These are phyloP conservation scores for Conopomorpha cramerella DNA, from an alignment of 1,140 invertebrate species.

Conservation along the genomic window DNA sequence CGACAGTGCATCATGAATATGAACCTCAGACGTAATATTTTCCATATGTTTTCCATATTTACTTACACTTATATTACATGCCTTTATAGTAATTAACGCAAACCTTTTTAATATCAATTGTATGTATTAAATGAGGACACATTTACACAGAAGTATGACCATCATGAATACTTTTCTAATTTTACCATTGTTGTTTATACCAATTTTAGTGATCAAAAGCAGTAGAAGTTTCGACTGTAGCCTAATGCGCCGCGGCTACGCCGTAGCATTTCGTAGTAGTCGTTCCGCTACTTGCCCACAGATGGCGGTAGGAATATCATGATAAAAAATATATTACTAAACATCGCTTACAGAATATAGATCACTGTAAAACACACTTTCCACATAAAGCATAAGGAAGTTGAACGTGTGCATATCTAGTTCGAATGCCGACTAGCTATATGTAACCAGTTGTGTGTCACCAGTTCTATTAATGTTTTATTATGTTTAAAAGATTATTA, in stretches of 20 bases:
- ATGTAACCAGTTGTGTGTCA: not conserved
- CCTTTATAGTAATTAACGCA: not conserved
- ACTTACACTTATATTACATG: too few species aligned
- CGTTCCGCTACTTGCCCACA: conserved; percentile 23
- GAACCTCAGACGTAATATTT: too few species aligned
- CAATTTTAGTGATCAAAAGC: not conserved
- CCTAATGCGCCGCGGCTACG: not conserved
- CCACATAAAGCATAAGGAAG: too few species aligned
- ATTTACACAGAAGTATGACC: too few species aligned
- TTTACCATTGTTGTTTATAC: too few species aligned
- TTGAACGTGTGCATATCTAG: too few species aligned
- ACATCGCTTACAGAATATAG: conserved; percentile 13
- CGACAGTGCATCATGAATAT: too few species aligned
- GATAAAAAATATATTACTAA: conserved; percentile 1
- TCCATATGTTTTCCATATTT: too few species aligned
- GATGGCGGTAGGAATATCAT: conserved; percentile 23
- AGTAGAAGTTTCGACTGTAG: not conserved
- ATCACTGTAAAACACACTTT: too few species aligned
- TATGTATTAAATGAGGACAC: conserved; percentile 1
- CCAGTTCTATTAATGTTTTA: not conserved
- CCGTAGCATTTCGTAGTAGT: not conserved
- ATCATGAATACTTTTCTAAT: too few species aligned
- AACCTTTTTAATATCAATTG: not conserved
- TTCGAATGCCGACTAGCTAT: not conserved
- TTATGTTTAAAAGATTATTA: not conserved